phyloP scores from a whole-genome alignment of 2,797 vertebrate genomes.

The Perodicticus potto region DNA sequence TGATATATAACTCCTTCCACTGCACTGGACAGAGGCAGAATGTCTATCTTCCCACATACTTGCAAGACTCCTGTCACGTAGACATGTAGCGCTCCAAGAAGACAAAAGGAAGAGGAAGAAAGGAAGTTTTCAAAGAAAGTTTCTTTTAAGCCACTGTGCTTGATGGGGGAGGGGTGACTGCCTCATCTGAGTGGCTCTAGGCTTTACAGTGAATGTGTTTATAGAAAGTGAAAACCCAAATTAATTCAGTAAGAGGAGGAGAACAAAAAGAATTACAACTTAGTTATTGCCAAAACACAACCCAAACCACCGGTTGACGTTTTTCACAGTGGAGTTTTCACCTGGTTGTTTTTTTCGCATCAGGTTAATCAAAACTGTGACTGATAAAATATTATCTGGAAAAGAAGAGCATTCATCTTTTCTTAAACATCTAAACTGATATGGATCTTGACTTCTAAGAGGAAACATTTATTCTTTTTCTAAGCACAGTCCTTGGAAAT shows the following conservation, averaged over 20 bases:
- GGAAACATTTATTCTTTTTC: background rate
- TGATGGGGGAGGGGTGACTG: fast-evolving
- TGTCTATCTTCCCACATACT: conserved; percentile 73
- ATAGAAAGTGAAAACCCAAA: conserved; percentile 48
- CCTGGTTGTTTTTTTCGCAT: background rate
- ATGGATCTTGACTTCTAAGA: conserved; percentile 8
- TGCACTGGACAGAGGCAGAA: conserved; percentile 28
- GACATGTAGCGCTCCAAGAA: conserved; percentile 52
- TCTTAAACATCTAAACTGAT: background rate
- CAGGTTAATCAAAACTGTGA: background rate
- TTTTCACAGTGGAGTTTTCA: conserved; percentile 5
- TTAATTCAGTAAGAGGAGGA: conserved; percentile 30
- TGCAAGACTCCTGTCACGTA: conserved; percentile 64
- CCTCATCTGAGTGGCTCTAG: background rate
- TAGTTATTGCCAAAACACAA: background rate
- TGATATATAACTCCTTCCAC: conserved; percentile 46
- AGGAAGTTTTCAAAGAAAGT: background rate
- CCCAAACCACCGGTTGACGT: background rate
- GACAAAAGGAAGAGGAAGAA: conserved; percentile 36
- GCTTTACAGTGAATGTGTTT: background rate
- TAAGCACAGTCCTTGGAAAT: background rate
- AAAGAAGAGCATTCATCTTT: background rate
- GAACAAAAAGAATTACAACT: background rate
- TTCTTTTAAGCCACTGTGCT: conserved; percentile 29
- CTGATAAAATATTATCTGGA: background rate